phyloP scores from a whole-genome alignment of 2,888 invertebrate genomes.

The Drosophila ustulata region DNA sequence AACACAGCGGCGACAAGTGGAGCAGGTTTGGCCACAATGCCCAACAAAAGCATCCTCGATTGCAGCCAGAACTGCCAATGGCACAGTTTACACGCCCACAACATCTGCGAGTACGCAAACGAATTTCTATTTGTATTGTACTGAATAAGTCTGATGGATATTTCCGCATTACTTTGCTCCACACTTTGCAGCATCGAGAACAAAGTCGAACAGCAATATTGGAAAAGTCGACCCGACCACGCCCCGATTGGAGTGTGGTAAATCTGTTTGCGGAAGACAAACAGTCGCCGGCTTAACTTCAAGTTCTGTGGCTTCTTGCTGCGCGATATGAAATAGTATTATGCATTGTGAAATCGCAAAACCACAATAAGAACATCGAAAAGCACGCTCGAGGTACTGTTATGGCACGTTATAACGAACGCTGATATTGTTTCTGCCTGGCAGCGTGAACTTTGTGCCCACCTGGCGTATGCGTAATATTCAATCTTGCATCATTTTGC shows the following conservation, averaged over 20 bases:
- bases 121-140: background rate
- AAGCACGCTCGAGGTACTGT: conserved; percentile 31
- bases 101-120: background rate
- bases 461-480: conserved; percentile 54
- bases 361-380: conserved; percentile 45
- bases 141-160: conserved; percentile 14
- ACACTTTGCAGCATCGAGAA: conserved; percentile 11
- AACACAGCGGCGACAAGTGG: conserved; percentile 55
- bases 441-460: conserved; percentile 36
- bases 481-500: conserved; percentile 25
- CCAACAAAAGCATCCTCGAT: conserved; percentile 8
- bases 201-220: conserved; percentile 33
- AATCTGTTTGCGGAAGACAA: conserved; percentile 68
- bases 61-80: conserved; percentile 2
- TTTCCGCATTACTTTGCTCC: conserved; percentile 56
- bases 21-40: conserved; percentile 40
- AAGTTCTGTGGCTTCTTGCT: conserved; percentile 58
- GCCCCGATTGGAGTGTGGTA: conserved; percentile 14
- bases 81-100: conserved; percentile 63
- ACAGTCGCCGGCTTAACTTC: conserved; percentile 23
- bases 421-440: conserved; percentile 12
- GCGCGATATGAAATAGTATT: background rate
- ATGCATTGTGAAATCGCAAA: conserved; percentile 37
- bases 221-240: conserved; percentile 28
- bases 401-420: conserved; percentile 19